Evolutionary conservation across 2,888 invertebrate species (phyloP).

Genomic region (Machimus atricapillus): DNA sequence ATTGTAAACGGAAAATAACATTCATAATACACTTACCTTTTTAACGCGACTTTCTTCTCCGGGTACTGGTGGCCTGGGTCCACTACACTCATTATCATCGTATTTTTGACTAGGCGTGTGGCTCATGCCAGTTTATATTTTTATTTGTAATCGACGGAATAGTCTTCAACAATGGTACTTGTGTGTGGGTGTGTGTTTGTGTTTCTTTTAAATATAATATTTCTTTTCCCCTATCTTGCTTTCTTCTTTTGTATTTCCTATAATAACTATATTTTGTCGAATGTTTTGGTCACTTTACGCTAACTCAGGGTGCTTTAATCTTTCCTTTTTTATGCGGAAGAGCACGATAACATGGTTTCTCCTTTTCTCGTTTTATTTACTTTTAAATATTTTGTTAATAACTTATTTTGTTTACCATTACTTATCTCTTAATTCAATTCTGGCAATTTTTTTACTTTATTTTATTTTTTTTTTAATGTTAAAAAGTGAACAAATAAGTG

Average conservation of each 20-base stretch:
- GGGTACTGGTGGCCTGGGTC: slow-evolving; percentile 83
- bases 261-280: slow-evolving; percentile 17
- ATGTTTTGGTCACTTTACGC: slow-evolving; percentile 10
- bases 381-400: slow-evolving; percentile 6
- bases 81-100: slow-evolving; percentile 64
- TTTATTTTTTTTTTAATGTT: neutral
- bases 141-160: slow-evolving; percentile 36
- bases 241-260: slow-evolving; percentile 6
- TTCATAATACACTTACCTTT: slow-evolving; percentile 54
- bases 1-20: neutral
- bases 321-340: neutral
- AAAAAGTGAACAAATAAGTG: slow-evolving; percentile 30
- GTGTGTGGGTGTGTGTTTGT: neutral
- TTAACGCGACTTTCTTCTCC: slow-evolving; percentile 68
- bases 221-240: neutral
- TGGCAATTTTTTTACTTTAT: neutral
- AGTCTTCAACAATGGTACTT: slow-evolving; percentile 7
- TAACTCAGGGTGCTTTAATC: neutral
- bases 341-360: neutral
- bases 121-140: slow-evolving; percentile 59
- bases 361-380: neutral
- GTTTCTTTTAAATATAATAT: neutral
- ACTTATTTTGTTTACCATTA: slow-evolving; percentile 8
- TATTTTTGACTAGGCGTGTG: slow-evolving; percentile 60
- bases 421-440: slow-evolving; percentile 17